These are phyloP conservation scores for Hypsibius dujardini DNA, from an alignment of 1,140 invertebrate species.

Conservation along the genomic window DNA sequence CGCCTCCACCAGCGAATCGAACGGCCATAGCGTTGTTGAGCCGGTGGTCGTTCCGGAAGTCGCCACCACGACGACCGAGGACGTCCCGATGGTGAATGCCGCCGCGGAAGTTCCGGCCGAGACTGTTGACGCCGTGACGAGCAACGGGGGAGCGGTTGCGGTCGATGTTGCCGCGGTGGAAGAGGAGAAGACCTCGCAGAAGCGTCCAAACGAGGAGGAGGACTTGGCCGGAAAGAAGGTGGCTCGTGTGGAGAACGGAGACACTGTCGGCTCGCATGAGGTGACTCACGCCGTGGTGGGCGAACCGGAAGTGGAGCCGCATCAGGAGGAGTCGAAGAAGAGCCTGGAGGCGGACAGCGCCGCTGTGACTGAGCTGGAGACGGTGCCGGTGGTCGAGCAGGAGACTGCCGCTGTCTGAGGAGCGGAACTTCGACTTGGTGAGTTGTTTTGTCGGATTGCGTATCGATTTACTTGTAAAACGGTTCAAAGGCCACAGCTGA, in stretches of 20 bases:
- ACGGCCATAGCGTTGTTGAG: too few species aligned
- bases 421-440: not conserved
- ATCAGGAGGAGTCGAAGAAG: not conserved
- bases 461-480: too few species aligned
- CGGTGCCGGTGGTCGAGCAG: not conserved
- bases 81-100: not conserved
- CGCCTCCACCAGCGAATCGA: not conserved
- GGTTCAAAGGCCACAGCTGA: too few species aligned
- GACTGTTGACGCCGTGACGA: not conserved
- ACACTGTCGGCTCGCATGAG: not conserved
- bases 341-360: not conserved
- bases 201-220: not conserved
- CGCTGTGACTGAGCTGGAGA: not conserved
- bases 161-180: not conserved
- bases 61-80: not conserved
- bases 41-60: not conserved
- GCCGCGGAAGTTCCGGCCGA: not conserved
- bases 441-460: too few species aligned
- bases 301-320: conserved; percentile 1
- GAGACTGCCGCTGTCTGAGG: not conserved
- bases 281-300: not conserved
- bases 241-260: conserved; percentile 13
- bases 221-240: conserved; percentile 7
- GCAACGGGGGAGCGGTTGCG: not conserved
- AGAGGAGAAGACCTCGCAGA: not conserved